These are phyloP conservation scores for Drosophila novamexicana DNA, from an alignment of 1,140 invertebrate species.

Conservation along the genomic window DNA sequence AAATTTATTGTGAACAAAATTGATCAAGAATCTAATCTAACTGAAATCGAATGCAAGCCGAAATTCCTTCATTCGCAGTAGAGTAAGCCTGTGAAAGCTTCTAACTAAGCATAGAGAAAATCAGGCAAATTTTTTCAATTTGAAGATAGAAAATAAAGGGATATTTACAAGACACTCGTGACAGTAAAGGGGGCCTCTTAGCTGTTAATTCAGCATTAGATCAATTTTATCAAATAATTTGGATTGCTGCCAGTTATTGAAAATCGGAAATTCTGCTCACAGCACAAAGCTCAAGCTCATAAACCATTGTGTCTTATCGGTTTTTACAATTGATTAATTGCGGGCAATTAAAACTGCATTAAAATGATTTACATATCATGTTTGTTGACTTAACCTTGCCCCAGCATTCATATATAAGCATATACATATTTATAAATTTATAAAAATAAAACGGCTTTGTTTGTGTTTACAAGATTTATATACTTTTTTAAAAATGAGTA, in stretches of 20 bases:
- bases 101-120: too few relatives aligned
- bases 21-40: too few relatives aligned
- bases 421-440: neutral
- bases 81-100: too few relatives aligned
- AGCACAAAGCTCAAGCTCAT: conserved; percentile 30
- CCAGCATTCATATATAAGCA: neutral
- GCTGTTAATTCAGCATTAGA: neutral
- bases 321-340: conserved; percentile 64
- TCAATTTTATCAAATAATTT: too few relatives aligned
- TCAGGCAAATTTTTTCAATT: too few relatives aligned
- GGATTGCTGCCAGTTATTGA: too few relatives aligned
- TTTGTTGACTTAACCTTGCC: conserved; percentile 14
- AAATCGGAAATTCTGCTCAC: neutral
- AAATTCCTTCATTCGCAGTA: too few relatives aligned
- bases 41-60: too few relatives aligned
- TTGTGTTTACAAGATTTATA: conserved; percentile 3
- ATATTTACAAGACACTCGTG: too few relatives aligned
- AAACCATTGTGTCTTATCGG: conserved; percentile 42
- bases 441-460: neutral
- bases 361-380: conserved; percentile 18
- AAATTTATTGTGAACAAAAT: too few relatives aligned
- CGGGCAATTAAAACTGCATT: conserved; percentile 44
- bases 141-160: too few relatives aligned
- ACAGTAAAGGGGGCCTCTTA: too few relatives aligned
- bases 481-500: neutral